Evolutionary conservation across 2,797 vertebrate genomes (phyloP).

Genomic region (Megaceryle alcyon): DNA sequence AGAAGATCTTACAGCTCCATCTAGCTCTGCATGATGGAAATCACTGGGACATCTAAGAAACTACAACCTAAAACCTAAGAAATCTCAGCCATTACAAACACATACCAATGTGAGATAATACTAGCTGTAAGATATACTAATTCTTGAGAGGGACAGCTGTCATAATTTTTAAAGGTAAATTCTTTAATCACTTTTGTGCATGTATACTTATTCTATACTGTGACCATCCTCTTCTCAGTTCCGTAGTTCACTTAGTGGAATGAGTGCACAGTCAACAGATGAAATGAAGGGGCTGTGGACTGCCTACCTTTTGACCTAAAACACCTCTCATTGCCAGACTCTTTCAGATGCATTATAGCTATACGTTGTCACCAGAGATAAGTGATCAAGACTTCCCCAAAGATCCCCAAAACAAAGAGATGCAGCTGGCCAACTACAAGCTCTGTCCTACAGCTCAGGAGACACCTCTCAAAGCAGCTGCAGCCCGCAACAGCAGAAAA

Average conservation of each 20-base stretch:
- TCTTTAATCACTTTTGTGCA: not conserved
- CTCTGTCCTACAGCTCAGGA: not conserved
- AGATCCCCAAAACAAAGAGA: not conserved
- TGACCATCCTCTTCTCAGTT: not conserved
- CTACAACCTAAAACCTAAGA: slow-evolving; percentile 7
- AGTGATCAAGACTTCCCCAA: not conserved
- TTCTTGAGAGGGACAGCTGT: not conserved
- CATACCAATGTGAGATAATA: not conserved
- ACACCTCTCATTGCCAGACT: not conserved
- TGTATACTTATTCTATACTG: accelerated
- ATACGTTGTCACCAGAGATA: not conserved
- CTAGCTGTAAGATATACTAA: not conserved
- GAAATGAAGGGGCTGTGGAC: not conserved
- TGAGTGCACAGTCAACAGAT: accelerated
- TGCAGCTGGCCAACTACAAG: not conserved
- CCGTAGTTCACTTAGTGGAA: not conserved
- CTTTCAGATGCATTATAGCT: not conserved
- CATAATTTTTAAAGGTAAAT: not conserved
- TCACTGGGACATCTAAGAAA: slow-evolving; percentile 47
- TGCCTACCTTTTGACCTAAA: not conserved
- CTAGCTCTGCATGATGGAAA: slow-evolving; percentile 78
- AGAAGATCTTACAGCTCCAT: slow-evolving; percentile 82
- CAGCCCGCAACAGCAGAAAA: not conserved
- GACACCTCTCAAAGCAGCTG: not conserved
- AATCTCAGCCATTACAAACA: not conserved